These are phyloP conservation scores for Limonius californicus DNA, from an alignment of 1,140 invertebrate species.

Conservation along the genomic window DNA sequence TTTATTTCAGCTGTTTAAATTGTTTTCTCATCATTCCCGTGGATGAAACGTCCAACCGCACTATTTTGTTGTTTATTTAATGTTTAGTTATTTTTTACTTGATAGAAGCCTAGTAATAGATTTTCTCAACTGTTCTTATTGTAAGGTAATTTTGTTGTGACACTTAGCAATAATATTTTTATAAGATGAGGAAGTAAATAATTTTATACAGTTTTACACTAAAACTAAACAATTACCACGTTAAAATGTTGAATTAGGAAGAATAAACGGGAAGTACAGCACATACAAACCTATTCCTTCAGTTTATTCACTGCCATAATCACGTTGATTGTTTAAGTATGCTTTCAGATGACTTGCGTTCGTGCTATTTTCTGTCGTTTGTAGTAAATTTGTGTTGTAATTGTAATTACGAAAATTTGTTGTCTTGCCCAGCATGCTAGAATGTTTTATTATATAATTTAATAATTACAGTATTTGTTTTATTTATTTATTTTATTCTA, in stretches of 20 bases:
- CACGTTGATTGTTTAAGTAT: not conserved
- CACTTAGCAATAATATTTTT: not conserved
- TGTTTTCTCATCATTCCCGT: constrained; percentile 5
- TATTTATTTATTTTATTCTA: not conserved
- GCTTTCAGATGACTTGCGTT: not conserved
- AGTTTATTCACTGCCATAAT: not conserved
- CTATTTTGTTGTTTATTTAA: constrained; percentile 9
- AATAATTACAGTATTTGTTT: not conserved
- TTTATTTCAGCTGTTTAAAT: constrained; percentile 7
- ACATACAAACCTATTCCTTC: too few relatives aligned
- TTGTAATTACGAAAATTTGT: not conserved
- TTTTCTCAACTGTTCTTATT: not conserved
- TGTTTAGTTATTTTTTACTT: not conserved
- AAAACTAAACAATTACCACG: not conserved
- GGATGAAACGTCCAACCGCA: not conserved
- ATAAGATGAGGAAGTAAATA: not conserved
- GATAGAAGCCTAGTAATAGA: not conserved
- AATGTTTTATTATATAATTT: not conserved
- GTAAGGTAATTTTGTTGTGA: not conserved
- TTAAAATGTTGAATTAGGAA: too few relatives aligned
- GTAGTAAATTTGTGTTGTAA: not conserved
- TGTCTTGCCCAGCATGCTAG: not conserved
- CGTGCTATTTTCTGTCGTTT: not conserved
- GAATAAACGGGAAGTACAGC: too few relatives aligned
- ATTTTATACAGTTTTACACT: not conserved